Conservation (phyloP, 2,113 vertebrate species). For the Pachypanchax playfairii region DNA sequence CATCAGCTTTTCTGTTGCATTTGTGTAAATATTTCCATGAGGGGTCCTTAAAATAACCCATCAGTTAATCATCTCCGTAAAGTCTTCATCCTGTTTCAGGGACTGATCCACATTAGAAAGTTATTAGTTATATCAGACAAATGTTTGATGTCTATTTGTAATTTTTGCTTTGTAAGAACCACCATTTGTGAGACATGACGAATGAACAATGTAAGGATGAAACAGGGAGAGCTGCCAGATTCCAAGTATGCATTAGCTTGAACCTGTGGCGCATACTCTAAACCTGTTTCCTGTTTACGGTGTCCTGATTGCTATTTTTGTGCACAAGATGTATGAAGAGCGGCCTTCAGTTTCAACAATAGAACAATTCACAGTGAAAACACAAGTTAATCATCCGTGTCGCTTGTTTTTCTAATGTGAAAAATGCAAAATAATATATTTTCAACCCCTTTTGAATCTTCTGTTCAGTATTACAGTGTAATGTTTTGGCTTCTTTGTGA, state of each 20-base stretch:
- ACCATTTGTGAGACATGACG: slow-evolving; percentile 9
- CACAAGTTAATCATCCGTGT: background rate
- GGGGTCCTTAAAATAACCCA: slow-evolving; percentile 32
- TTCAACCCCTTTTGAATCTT: background rate
- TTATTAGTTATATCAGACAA: background rate
- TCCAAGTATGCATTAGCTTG: slow-evolving; percentile 10
- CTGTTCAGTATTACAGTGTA: background rate
- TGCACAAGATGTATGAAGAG: slow-evolving; percentile 25
- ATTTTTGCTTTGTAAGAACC: background rate
- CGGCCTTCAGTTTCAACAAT: slow-evolving; percentile 57
- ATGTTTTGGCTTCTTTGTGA: too few species aligned
- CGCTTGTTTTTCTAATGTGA: background rate
- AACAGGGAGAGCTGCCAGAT: slow-evolving; percentile 29
- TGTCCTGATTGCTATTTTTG: slow-evolving; percentile 58
- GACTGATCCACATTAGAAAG: background rate
- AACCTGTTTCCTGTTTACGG: slow-evolving; percentile 81
- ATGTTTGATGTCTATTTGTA: background rate
- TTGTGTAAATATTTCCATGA: slow-evolving; percentile 38
- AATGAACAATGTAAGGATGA: slow-evolving; percentile 18
- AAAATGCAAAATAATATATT: too few species aligned
- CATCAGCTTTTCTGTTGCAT: slow-evolving; percentile 15
- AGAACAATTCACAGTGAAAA: slow-evolving; percentile 11
- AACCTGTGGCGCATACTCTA: slow-evolving; percentile 7
- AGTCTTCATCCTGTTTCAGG: slow-evolving; percentile 32
- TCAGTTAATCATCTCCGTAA: slow-evolving; percentile 23